Evolutionary conservation across 2,888 invertebrate genomes (phyloP), one percentile per base, ranked within the genome.

Genomic region (Choristoneura rosaceana): DNA sequence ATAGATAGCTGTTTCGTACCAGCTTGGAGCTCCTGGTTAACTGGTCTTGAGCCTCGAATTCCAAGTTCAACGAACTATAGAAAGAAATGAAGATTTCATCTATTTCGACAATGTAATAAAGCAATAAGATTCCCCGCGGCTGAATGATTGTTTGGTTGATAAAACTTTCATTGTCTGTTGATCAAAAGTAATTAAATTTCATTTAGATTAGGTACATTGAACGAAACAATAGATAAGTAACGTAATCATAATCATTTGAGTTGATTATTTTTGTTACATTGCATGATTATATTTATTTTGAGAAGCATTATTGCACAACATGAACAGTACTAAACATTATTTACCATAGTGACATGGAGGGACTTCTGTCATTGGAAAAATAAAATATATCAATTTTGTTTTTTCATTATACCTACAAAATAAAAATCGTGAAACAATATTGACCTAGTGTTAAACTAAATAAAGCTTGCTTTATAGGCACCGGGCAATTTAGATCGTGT

Each of bases 1-100:
- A n/a, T 12, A 7, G n/a, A n/a, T 43, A 17, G 9, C 34, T 14
- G 15, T 25, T 43, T 2, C 52, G 25, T n/a, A 43, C 50, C 41
- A 12, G 2, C 5, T 12, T 14, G 15, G 41, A 64, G 73, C 43
- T 73, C 69, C 25, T 7, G 17, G 14, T 52, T 59, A 15, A 59
- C 69, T 69, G 69, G 69, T 64, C 50, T 17, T 12, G 52, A 59
- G 50, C 14, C 63, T 52, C n/a, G 34, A 10, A 59, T 63, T 55
- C 9, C 3, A 45, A 68, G 73, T 63, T 73, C 69, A 69, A 64
- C 34, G 73, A 68, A 68, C 73, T 69, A 45, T n/a, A 63, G 62
- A 68, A 68, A 69, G 50, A 68, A 69, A 73, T 73, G 59, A 73
- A 73, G 52, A 73, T 63, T 69, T 73, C 69, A 64, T 64, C 73